These are phyloP conservation scores for Pterostichus madidus DNA, from an alignment of 2,888 invertebrate species.

Conservation along the genomic window DNA sequence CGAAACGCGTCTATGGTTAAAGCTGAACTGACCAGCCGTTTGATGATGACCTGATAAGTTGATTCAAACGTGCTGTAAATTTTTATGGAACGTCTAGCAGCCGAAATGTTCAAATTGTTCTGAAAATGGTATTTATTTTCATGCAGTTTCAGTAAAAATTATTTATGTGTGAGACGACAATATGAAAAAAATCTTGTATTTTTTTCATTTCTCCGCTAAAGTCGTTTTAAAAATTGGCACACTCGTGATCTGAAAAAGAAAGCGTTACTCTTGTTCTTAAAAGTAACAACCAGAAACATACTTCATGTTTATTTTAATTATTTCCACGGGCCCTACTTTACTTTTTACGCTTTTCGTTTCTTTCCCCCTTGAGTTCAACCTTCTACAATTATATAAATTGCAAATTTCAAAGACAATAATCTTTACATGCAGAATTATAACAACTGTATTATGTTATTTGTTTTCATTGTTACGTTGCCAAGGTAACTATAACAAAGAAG, in stretches of 20 bases:
- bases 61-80: too few relatives aligned
- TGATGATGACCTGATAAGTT: too few relatives aligned
- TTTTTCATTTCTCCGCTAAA: constrained; percentile 27
- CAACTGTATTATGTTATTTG: constrained; percentile 3
- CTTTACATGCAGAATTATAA: neutral
- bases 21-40: too few relatives aligned
- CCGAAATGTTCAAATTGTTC: too few relatives aligned
- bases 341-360: constrained; percentile 42
- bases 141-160: neutral
- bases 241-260: constrained; percentile 37
- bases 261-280: constrained; percentile 55
- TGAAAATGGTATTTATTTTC: neutral
- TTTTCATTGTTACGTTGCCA: constrained; percentile 42
- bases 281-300: constrained; percentile 43
- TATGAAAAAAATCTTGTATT: neutral
- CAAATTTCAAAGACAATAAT: neutral
- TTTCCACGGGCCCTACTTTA: constrained; percentile 27
- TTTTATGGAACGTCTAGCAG: too few relatives aligned
- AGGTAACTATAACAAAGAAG: constrained; percentile 23
- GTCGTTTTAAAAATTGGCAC: constrained; percentile 28
- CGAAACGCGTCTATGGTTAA: too few relatives aligned
- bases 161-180: too few relatives aligned
- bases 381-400: constrained; percentile 33
- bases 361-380: neutral
- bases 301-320: constrained; percentile 33